Evolutionary conservation across 2,888 invertebrate genomes (phyloP), one percentile per base, ranked within the genome.

Genomic region (Thecophora atra): DNA sequence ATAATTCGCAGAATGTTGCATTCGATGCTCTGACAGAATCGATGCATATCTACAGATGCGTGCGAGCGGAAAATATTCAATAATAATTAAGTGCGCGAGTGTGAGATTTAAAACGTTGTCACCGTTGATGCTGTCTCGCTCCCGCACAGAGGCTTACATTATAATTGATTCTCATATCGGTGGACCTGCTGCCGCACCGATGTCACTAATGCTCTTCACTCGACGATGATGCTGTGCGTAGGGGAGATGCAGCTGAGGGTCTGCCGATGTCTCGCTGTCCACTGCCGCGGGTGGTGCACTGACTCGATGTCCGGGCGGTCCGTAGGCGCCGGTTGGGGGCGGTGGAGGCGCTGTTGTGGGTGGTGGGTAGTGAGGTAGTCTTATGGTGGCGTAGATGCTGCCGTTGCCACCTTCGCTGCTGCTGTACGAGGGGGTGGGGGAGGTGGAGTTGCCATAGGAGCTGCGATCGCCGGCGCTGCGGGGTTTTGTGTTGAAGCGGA

Each of bases 361-460:
- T 73, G 85, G 84, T 26, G 81, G 80, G 73, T 77, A 80, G 67
- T 82, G 83, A 63, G 82, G 80, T 8, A 79, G 78, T 70, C 85
- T 85, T 83, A 86, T 83, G 78, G 86, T 86, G 79, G 86, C 85
- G 79, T 87, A 87, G 78, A 86, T 85, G 78, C 85, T 84, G 80
- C 85, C 85, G 75, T 84, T 83, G 74, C 85, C 86, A 26, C 26
- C 86, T 78, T 81, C 81, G 75, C 85, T 86, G 78, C 86, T 86
- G 79, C 86, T 86, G 79, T 86, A 87, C 80, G 87, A 87, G 79
- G 87, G 86, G 78, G 87, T 87, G 79, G 87, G 87, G 78, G 87
- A 87, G 80, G 86, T 86, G 80, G 87, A 86, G 81, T 85, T 86
- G 75, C 86, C 86, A 73, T 85, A 82, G 79, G 85, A 83, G 77